Conservation (phyloP, 2,888 invertebrate species). For the Lithosia quadra region DNA sequence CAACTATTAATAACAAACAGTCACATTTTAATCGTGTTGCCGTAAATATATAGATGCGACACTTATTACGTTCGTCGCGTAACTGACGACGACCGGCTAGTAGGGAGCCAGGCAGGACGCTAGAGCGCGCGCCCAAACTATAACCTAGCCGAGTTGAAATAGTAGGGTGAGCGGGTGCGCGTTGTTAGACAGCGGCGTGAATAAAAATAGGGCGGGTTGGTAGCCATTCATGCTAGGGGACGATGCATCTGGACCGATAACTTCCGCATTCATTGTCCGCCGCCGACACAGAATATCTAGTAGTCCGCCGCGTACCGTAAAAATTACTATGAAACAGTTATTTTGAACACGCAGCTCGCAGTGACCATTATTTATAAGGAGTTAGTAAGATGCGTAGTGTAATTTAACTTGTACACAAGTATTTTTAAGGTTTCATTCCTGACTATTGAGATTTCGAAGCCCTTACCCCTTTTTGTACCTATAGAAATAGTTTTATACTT, state of each 20-base stretch:
- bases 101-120: constrained; percentile 70
- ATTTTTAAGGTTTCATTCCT: background rate
- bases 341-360: constrained; percentile 37
- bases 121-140: constrained; percentile 78
- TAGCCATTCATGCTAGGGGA: constrained; percentile 77
- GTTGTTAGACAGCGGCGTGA: constrained; percentile 61
- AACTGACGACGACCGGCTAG: constrained; percentile 67
- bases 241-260: constrained; percentile 60
- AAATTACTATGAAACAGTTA: constrained; percentile 52
- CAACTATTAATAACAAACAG: constrained; percentile 41
- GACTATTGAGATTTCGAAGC: background rate
- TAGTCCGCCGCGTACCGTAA: constrained; percentile 32
- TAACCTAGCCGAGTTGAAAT: constrained; percentile 79
- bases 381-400: constrained; percentile 9
- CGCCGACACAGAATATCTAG: constrained; percentile 18
- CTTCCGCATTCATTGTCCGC: constrained; percentile 76
- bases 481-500: no score
- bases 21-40: constrained; percentile 51
- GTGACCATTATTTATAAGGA: constrained; percentile 29
- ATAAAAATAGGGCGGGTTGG: constrained; percentile 69
- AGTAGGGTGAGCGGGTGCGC: constrained; percentile 71
- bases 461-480: no score
- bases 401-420: background rate
- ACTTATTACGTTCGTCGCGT: constrained; percentile 75
- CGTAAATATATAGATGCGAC: constrained; percentile 66